Evolutionary conservation across 23 tunicate genomes (phyloP), one percentile per base, ranked within the genome.

Genomic region (Ascidia mentula): DNA sequence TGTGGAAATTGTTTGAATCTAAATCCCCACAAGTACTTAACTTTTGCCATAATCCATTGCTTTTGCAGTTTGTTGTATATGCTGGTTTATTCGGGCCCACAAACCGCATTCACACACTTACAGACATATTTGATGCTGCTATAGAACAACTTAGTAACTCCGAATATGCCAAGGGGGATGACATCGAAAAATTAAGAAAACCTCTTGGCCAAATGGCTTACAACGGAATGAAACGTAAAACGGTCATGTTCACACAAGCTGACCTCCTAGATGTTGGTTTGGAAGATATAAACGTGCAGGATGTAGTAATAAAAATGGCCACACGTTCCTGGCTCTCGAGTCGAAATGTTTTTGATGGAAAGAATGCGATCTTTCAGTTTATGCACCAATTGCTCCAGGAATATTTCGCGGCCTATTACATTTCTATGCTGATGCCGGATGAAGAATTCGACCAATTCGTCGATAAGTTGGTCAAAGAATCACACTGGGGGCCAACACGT

Each of bases 11-110:
- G 15, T 32, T 77, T 36, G 53, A 18, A 20, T 31, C 69, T 3
- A 40, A 32, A n/a, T 37, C 81, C 18, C 81, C 81, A 15, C 81
- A 38, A 32, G 35, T 77, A 17, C 9, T 77, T 8, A 77, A 40
- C 37, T n/a, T 77, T 6, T 77, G 69, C 18, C 81, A 22, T 36
- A 77, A 40, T 46, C 81, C 81, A 77, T 35, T 40, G 12, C 31
- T 77, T 18, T 69, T 77, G 5, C 81, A 77, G 69, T 46, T 40
- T 22, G 34, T 40, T 4, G 35, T 45, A 26, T 26, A 1, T 15
- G 69, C 81, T 22, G 46, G 65, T 6, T 30, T 77, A 9, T 15
- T 24, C 18, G n/a, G 7, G 2, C 7, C 69, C 28, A n/a, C n/a
- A n/a, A 34, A 40, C 13, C 59, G 8, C 6, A 26, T 45, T 3